These are phyloP conservation scores for Acronicta leporina DNA, from an alignment of 2,888 invertebrate species.

Conservation along the genomic window DNA sequence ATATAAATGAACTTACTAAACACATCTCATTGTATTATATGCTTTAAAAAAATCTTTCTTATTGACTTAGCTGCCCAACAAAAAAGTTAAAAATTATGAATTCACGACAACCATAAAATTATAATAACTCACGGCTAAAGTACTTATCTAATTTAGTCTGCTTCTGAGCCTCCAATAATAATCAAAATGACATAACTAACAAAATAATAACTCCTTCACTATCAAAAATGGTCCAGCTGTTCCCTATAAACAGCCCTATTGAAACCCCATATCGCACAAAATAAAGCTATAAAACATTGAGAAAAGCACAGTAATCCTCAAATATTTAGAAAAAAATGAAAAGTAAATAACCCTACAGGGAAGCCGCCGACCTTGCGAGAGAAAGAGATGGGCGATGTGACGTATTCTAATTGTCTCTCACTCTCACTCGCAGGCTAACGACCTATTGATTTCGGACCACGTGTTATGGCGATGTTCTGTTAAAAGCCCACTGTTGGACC, in stretches of 20 bases:
- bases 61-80: too few species aligned
- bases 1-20: too few species aligned
- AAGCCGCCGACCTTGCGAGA: constrained; percentile 63
- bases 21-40: too few species aligned
- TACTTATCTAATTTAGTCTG: constrained; percentile 41
- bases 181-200: constrained; percentile 5
- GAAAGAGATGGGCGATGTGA: constrained; percentile 59
- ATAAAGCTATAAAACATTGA: constrained; percentile 15
- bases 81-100: too few species aligned
- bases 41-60: too few species aligned
- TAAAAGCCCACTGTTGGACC: constrained; percentile 40
- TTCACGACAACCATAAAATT: neutral
- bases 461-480: constrained; percentile 55
- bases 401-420: constrained; percentile 60
- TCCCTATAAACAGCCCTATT: constrained; percentile 4
- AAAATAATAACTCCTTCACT: neutral
- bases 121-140: constrained; percentile 24
- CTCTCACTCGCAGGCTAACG: constrained; percentile 63
- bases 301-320: constrained; percentile 25
- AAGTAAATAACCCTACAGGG: constrained; percentile 65
- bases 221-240: constrained; percentile 11
- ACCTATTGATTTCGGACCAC: constrained; percentile 71
- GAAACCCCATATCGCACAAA: constrained; percentile 14
- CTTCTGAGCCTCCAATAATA: constrained; percentile 32
- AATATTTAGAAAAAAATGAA: constrained; percentile 53